Evolutionary conservation across 2,888 invertebrate species (phyloP).

Genomic region (Trachelus iudaicus): DNA sequence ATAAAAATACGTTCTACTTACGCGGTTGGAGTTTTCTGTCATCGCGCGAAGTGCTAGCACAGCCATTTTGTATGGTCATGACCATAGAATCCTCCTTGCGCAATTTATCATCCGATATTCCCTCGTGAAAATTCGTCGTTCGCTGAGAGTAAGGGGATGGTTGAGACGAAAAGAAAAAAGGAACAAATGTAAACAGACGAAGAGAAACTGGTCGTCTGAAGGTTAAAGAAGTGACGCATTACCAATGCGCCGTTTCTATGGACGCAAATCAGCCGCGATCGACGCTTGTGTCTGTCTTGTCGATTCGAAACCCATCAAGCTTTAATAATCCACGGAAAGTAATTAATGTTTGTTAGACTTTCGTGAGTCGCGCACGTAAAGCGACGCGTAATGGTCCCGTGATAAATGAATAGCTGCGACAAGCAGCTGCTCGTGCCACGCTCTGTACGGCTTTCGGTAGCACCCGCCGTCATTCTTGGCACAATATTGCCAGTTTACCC

Average conservation of each 20-base stretch:
- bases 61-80: not conserved
- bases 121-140: not conserved
- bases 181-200: not conserved
- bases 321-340: slow-evolving; percentile 1
- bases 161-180: not conserved
- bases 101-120: not conserved
- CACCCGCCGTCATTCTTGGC: not conserved
- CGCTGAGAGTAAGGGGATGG: not conserved
- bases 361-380: not conserved
- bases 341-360: slow-evolving; percentile 3
- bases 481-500: not conserved
- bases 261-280: not conserved
- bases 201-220: not conserved
- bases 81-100: not conserved
- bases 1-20: not conserved
- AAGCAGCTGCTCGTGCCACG: not conserved
- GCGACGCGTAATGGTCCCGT: not conserved
- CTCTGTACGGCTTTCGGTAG: not conserved
- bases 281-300: not conserved
- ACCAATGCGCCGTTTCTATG: not conserved
- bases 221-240: not conserved
- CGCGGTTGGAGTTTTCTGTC: not conserved
- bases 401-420: not conserved
- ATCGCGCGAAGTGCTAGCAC: not conserved
- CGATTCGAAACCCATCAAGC: not conserved